A percentile compares a stretch with the other conserved stretches of the same genome.
phyloP scores from a whole-genome alignment of 2,888 invertebrate species.

The Scaptomyza reducta region DNA sequence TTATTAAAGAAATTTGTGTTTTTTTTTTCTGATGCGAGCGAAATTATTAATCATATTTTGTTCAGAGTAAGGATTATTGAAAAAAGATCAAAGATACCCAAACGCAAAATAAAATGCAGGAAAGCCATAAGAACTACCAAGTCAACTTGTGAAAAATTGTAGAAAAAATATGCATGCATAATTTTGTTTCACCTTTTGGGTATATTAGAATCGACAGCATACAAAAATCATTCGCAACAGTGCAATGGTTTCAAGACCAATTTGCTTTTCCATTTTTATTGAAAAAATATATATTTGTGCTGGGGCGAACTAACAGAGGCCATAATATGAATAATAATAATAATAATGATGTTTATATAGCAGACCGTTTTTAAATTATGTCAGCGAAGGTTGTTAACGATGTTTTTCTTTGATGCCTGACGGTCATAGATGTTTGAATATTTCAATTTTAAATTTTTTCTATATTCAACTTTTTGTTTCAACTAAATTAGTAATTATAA shows the following conservation, averaged over 20 bases:
- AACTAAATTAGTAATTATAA: too few relatives aligned
- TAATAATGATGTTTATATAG: neutral
- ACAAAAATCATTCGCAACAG: neutral
- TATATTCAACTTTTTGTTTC: neutral
- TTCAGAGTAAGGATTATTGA: neutral
- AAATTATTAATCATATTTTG: neutral
- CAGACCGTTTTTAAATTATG: neutral
- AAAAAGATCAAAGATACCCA: neutral
- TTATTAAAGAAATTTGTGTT: neutral
- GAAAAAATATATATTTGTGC: neutral
- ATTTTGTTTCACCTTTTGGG: neutral
- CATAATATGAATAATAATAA: neutral
- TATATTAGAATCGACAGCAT: neutral
- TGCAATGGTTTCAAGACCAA: neutral
- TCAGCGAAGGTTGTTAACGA: neutral
- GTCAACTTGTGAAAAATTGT: neutral
- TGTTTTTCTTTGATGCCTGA: neutral
- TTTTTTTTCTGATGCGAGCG: neutral
- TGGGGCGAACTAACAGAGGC: neutral
- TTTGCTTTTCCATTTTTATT: neutral
- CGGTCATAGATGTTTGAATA: neutral
- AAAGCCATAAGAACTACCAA: neutral
- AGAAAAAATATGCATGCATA: neutral
- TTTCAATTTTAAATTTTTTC: neutral
- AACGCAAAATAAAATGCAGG: neutral